phyloP scores from a whole-genome alignment of 2,797 vertebrate genomes.

The Galago senegalensis region DNA sequence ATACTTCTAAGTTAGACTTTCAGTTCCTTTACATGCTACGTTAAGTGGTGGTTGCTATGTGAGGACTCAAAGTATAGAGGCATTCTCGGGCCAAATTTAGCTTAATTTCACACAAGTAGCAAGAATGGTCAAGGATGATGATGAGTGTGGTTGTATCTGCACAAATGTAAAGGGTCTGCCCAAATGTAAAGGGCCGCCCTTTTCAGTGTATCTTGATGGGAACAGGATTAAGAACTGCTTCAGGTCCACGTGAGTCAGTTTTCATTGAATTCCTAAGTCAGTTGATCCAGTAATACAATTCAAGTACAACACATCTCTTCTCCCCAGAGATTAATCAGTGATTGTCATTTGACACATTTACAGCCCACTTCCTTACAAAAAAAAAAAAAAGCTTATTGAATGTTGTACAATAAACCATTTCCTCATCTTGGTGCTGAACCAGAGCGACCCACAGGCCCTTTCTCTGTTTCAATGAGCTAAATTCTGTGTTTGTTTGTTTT shows the following conservation, averaged over 20 bases:
- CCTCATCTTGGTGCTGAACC: constrained; percentile 21
- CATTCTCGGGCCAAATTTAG: neutral
- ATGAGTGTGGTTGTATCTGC: neutral
- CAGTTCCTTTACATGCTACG: neutral
- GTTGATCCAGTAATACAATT: constrained; percentile 43
- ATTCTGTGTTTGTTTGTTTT: neutral
- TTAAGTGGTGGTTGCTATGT: neutral
- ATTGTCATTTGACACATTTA: constrained; percentile 84
- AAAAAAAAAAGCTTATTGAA: constrained; percentile 85
- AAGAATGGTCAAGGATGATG: neutral
- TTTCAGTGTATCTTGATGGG: neutral
- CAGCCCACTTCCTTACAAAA: constrained; percentile 87
- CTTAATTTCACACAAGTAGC: neutral
- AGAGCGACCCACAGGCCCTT: neutral
- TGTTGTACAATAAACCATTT: constrained; percentile 87
- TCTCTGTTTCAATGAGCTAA: constrained; percentile 30
- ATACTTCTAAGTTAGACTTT: neutral
- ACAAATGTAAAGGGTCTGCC: neutral
- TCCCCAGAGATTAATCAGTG: constrained; percentile 76
- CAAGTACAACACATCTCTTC: constrained; percentile 69
- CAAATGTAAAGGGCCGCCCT: neutral
- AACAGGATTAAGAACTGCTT: neutral
- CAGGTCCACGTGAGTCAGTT: neutral
- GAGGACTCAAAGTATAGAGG: neutral
- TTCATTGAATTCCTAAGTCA: constrained; percentile 1